Evolutionary conservation across 2,113 vertebrate genomes (phyloP), one percentile per base, ranked within the genome.

Genomic region (Regulus satrapa): DNA sequence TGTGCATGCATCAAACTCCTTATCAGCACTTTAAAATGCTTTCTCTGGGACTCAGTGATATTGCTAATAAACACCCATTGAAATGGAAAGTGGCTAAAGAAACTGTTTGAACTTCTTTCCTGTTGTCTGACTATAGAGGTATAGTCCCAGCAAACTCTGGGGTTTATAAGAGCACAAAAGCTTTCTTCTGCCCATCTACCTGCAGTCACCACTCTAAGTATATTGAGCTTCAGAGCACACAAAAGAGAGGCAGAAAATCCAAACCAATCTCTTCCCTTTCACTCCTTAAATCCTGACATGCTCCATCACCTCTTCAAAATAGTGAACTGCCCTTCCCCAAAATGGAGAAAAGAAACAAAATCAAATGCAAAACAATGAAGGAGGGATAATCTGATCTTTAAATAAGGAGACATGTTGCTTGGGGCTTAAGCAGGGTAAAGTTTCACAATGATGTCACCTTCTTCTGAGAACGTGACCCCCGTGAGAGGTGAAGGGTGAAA

Each of bases 271-370:
- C 98, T 98, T 98, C 97, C 96, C 93, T 97, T 98, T 98, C 95
- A 97, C 97, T 98, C 96, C 97, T 96, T 98, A 98, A 98, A 98
- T 98, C 98, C 98, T 85, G 95, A 97, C 98, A 99, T 98, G 98
- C 98, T 99, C 98, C 97, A 97, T 98, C 98, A 98, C 98, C 97
- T 98, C 97, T 97, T 97, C 94, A 99, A 99, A 99, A 99, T 98
- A 98, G 97, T 96, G 95, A 98, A 97, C 98, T 97, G 95, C 95
- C 94, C 91, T 97, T 95, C 94, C 94, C 86, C 76, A 59, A 95
- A 97, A 96, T 52, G 95, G 96, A 97, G 97, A 98, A 98, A 98
- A 98, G 97, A 98, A 98, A 95, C 95, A 97, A 98, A 98, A 98
- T 98, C 97, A 96, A 98, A 96, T 23, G 95, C 96, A 95, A 98